phyloP scores from a whole-genome alignment of 2,113 vertebrate genomes.

The Microcebus lehilahytsara region DNA sequence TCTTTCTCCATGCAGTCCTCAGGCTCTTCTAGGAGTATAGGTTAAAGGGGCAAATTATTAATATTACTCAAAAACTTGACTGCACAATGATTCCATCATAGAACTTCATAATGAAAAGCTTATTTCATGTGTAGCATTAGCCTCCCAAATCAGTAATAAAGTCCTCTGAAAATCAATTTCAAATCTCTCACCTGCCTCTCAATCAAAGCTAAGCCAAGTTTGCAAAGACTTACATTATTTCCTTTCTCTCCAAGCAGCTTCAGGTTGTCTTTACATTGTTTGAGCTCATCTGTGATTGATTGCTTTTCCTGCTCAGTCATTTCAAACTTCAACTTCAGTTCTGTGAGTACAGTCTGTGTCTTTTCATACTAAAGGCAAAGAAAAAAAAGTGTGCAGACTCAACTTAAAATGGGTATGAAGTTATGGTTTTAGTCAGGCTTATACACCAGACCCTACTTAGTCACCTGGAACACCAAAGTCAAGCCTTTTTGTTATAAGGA shows the following conservation, averaged over 20 bases:
- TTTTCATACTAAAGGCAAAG: conserved; percentile 92
- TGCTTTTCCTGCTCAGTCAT: conserved; percentile 94
- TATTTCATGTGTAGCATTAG: not conserved
- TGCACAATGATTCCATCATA: conserved; percentile 6
- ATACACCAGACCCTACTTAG: conserved; percentile 43
- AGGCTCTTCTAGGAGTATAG: not conserved
- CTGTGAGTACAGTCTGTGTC: conserved; percentile 92
- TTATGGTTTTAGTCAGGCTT: conserved; percentile 59
- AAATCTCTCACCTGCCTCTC: conserved; percentile 41
- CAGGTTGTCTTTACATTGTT: conserved; percentile 95
- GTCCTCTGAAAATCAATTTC: conserved; percentile 25
- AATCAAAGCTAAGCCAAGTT: conserved; percentile 52
- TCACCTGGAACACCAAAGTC: conserved; percentile 32
- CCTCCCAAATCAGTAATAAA: conserved; percentile 39
- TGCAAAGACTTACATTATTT: conserved; percentile 91
- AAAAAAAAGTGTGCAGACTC: conserved; percentile 78
- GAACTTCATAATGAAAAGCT: conserved; percentile 33
- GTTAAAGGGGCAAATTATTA: conserved; percentile 51
- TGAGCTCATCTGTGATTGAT: conserved; percentile 93
- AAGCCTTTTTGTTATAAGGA: conserved; percentile 47
- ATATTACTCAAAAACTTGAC: conserved; percentile 31
- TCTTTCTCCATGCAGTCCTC: not conserved
- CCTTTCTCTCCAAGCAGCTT: conserved; percentile 96
- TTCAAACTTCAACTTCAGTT: conserved; percentile 93
- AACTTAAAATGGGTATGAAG: conserved; percentile 72